phyloP scores from a whole-genome alignment of 2,888 invertebrate genomes.

The Nematopogon swammerdamellus region DNA sequence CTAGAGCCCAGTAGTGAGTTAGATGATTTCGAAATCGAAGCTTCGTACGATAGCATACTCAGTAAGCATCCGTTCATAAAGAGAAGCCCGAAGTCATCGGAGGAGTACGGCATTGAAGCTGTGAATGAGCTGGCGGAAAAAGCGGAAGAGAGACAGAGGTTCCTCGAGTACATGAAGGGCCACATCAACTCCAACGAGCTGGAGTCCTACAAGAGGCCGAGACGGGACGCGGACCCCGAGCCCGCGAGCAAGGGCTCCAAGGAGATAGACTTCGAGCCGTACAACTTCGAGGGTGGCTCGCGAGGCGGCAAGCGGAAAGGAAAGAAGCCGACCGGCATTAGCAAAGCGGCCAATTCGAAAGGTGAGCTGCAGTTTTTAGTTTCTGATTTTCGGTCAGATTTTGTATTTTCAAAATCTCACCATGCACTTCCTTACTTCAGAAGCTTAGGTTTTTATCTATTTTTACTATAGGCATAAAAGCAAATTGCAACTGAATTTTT shows the following conservation, averaged over 20 bases:
- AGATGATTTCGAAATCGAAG: conserved; percentile 48
- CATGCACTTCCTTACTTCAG: too few species aligned
- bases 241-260: conserved; percentile 28
- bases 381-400: too few species aligned
- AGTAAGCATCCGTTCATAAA: conserved; percentile 30
- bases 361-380: too few species aligned
- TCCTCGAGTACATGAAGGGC: conserved; percentile 38
- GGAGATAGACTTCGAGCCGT: conserved; percentile 56
- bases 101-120: conserved; percentile 25
- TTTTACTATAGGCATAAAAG: too few species aligned
- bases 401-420: too few species aligned
- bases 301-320: conserved; percentile 33
- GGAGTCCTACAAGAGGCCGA: conserved; percentile 31
- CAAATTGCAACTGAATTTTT: too few species aligned
- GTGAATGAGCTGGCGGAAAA: conserved; percentile 30
- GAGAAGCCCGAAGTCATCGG: conserved; percentile 23
- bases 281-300: conserved; percentile 56
- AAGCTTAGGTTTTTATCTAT: too few species aligned
- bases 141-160: conserved; percentile 28
- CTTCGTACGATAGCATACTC: conserved; percentile 39
- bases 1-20: conserved; percentile 21
- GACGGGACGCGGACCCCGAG: conserved; percentile 37
- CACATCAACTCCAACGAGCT: conserved; percentile 27
- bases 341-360: conserved; percentile 15
- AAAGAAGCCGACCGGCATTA: conserved; percentile 26